Conservation (phyloP, 1,140 invertebrate species). For the Polypedilum vanderplanki region DNA sequence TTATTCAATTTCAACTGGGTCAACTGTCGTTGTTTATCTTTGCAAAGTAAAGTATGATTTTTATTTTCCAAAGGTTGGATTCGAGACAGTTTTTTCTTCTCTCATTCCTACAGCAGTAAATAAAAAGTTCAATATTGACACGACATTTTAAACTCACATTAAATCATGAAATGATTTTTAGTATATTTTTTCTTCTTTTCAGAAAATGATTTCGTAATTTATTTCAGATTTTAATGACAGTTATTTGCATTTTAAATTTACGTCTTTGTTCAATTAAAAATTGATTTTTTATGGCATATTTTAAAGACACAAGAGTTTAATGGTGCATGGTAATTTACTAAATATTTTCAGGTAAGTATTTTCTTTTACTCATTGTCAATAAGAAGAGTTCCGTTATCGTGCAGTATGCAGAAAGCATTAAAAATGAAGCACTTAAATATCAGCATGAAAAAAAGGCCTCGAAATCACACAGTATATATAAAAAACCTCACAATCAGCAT, state of each 20-base stretch:
- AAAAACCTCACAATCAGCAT: not conserved
- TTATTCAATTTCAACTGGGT: slow-evolving; percentile 9
- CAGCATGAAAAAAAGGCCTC: not conserved
- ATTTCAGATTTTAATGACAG: not conserved
- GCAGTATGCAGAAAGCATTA: slow-evolving; percentile 12
- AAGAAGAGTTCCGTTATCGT: slow-evolving; percentile 2
- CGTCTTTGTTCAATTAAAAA: too few relatives aligned
- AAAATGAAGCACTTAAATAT: not conserved
- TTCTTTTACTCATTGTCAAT: not conserved
- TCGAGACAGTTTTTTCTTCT: slow-evolving; percentile 9
- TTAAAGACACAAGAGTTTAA: not conserved
- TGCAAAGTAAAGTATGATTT: slow-evolving; percentile 14
- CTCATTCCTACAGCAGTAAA: not conserved
- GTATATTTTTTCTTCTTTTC: too few relatives aligned
- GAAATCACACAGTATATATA: not conserved
- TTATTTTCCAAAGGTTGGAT: slow-evolving; percentile 8
- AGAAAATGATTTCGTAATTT: too few relatives aligned
- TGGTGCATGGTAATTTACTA: too few relatives aligned
- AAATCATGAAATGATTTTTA: slow-evolving; percentile 15
- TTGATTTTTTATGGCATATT: not conserved
- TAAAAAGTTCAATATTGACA: slow-evolving; percentile 6
- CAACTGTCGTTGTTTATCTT: slow-evolving; percentile 12
- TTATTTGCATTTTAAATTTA: not conserved
- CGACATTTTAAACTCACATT: slow-evolving; percentile 18
- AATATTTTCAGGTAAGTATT: too few relatives aligned